Evolutionary conservation across 2,888 invertebrate genomes (phyloP).

Genomic region (Phalera bucephala): DNA sequence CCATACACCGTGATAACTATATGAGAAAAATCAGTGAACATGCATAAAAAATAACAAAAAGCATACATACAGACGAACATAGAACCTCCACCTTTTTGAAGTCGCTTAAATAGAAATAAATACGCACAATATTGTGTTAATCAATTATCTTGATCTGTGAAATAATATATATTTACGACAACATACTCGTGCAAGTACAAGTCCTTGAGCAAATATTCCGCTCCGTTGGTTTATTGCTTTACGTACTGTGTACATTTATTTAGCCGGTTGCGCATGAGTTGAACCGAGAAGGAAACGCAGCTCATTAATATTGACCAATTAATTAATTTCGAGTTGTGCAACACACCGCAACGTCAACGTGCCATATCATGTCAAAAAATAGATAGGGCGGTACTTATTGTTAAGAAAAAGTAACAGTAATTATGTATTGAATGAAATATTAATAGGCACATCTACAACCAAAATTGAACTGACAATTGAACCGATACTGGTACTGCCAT

Average conservation of each 20-base stretch:
- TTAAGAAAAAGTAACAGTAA: not conserved
- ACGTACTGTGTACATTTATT: conserved; percentile 34
- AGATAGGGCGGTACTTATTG: not conserved
- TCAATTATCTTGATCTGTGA: not conserved
- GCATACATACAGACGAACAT: too few species aligned
- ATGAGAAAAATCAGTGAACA: too few species aligned
- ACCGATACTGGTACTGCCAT: not conserved
- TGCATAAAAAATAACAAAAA: too few species aligned
- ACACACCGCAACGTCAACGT: conserved; percentile 8
- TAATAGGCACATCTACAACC: not conserved
- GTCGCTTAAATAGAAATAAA: too few species aligned
- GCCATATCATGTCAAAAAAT: not conserved
- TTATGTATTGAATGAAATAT: not conserved
- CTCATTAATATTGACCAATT: conserved; percentile 41
- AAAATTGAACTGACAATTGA: not conserved
- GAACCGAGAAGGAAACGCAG: conserved; percentile 47
- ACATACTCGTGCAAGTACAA: conserved; percentile 17
- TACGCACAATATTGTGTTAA: not conserved
- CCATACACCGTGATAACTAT: too few species aligned
- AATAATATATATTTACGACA: conserved; percentile 4
- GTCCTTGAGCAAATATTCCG: conserved; percentile 43
- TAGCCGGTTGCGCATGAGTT: conserved; percentile 46
- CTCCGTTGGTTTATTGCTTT: conserved; percentile 41
- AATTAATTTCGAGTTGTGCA: conserved; percentile 39
- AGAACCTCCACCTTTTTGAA: too few species aligned